These are phyloP conservation scores for Agrochola lota DNA, from an alignment of 2,888 invertebrate genomes.

Conservation along the genomic window DNA sequence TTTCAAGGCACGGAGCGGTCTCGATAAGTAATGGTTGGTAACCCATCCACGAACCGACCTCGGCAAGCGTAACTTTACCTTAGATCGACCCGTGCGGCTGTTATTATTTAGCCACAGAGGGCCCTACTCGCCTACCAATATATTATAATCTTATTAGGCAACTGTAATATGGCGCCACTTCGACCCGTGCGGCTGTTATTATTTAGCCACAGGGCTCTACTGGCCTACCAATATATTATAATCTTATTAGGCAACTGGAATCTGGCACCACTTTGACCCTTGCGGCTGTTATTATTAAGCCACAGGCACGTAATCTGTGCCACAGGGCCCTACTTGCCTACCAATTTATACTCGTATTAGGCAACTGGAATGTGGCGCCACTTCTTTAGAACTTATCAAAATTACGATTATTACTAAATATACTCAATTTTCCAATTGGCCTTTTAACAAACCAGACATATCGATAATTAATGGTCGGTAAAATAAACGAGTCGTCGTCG, in stretches of 20 bases:
- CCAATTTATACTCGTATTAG: neutral
- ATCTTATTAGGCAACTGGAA: neutral
- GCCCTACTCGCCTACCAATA: neutral
- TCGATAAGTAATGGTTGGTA: neutral
- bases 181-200: neutral
- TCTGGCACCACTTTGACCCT: too few relatives aligned
- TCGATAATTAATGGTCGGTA: neutral
- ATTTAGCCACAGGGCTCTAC: neutral
- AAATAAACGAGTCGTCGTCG: neutral
- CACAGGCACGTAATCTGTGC: too few relatives aligned
- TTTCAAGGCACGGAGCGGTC: neutral
- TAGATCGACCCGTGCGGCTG: neutral
- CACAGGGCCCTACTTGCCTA: neutral
- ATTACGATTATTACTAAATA: neutral
- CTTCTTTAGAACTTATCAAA: neutral
- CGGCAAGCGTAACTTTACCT: neutral
- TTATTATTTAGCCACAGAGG: neutral
- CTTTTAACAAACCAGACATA: neutral
- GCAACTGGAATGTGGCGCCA: constrained; percentile 12
- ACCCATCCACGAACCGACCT: neutral
- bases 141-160: neutral
- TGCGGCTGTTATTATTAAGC: neutral
- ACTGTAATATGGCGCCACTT: too few relatives aligned
- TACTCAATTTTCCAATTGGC: neutral
- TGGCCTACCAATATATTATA: neutral